Conservation (phyloP, 2,797 vertebrate genomes). For the Xenops minutus region DNA sequence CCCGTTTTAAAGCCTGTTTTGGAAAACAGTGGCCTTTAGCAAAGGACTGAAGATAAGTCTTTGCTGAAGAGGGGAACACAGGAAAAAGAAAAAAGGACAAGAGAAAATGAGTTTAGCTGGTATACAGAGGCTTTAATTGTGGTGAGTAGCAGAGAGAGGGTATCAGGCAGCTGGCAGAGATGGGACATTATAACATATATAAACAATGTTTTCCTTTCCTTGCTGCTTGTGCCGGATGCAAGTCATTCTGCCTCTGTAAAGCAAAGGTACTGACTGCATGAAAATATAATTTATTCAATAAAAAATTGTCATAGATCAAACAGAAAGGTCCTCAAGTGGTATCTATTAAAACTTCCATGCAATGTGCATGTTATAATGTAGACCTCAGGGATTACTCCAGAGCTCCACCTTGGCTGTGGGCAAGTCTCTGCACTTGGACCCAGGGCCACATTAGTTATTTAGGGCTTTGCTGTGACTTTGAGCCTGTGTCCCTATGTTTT, state of each 20-base stretch:
- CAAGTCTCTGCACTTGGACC: background rate
- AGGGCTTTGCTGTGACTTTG: background rate
- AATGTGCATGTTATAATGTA: rapidly evolving
- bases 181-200: background rate
- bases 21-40: background rate
- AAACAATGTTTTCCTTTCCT: background rate
- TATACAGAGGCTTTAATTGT: background rate
- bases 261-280: background rate
- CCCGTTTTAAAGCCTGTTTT: background rate
- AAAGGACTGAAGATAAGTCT: background rate
- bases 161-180: background rate
- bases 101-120: background rate
- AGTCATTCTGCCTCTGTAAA: background rate
- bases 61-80: background rate
- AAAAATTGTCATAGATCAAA: background rate
- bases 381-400: background rate
- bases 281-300: background rate
- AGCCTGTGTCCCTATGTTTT: background rate
- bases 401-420: background rate
- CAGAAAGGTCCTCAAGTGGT: background rate
- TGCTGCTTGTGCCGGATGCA: background rate
- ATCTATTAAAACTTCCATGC: background rate
- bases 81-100: background rate
- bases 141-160: background rate
- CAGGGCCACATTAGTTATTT: background rate